Percentiles rank a stretch among this genome's conserved stretches.
These are phyloP conservation scores for Neofelis nebulosa DNA, from an alignment of 2,113 vertebrate species.

Conservation along the genomic window DNA sequence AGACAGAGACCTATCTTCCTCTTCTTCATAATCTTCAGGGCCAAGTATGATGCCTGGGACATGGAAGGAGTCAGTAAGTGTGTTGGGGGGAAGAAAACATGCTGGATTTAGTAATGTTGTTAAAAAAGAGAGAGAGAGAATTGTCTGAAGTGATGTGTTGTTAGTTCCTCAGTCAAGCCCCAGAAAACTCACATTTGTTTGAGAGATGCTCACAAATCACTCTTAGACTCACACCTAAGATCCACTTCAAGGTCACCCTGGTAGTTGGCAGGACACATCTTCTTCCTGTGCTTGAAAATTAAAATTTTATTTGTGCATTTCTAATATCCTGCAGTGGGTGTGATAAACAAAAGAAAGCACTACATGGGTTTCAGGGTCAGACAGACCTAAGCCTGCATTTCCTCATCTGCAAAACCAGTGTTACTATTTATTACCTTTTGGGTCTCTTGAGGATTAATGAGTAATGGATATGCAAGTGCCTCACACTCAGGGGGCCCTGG, in stretches of 20 bases:
- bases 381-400: background rate
- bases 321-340: background rate
- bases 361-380: background rate
- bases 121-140: background rate
- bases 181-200: background rate
- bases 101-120: background rate
- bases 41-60: background rate
- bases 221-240: background rate
- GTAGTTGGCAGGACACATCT: background rate
- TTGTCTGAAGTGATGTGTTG: background rate
- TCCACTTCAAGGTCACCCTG: background rate
- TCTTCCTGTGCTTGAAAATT: background rate
- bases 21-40: background rate
- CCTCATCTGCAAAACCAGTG: background rate
- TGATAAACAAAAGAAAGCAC: background rate
- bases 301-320: background rate
- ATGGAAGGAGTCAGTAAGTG: background rate
- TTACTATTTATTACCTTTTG: background rate
- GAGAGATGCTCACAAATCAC: background rate
- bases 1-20: background rate
- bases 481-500: background rate
- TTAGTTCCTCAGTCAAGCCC: background rate
- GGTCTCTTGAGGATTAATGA: background rate
- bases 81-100: background rate
- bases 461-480: background rate